Conservation (phyloP, 92 coral and sea anemone species). For the Isaurus tuberculatus region DNA sequence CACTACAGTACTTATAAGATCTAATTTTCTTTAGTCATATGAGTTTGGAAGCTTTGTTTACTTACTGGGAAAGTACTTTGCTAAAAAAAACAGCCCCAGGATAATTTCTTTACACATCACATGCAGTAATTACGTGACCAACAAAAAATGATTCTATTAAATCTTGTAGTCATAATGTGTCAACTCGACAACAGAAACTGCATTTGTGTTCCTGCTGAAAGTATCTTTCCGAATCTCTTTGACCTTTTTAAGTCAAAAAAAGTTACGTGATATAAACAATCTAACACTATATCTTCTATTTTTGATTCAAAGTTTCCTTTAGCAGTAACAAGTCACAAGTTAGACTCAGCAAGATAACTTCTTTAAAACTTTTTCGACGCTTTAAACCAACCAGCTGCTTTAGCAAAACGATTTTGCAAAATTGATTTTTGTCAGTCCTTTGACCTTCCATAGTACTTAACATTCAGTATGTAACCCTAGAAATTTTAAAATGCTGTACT, state of each 20-base stretch:
- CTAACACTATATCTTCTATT: neutral
- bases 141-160: neutral
- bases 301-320: neutral
- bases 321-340: too few species aligned
- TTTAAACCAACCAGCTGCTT: too few species aligned
- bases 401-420: too few species aligned
- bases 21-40: constrained; percentile 14
- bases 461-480: too few species aligned
- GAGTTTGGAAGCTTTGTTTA: constrained; percentile 34
- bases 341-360: too few species aligned
- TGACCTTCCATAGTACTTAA: too few species aligned
- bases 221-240: too few species aligned
- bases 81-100: constrained; percentile 25
- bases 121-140: neutral
- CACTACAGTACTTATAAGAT: constrained; percentile 3
- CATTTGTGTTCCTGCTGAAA: neutral
- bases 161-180: neutral
- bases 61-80: neutral
- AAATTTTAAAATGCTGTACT: too few species aligned
- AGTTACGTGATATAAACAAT: neutral
- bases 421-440: too few species aligned
- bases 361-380: too few species aligned
- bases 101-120: neutral
- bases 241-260: too few species aligned
- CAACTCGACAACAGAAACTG: neutral